A percentile compares a stretch with the other conserved stretches of the same genome.
These are phyloP conservation scores for Ormyrus thymus DNA, from an alignment of 2,888 invertebrate species.

Conservation along the genomic window DNA sequence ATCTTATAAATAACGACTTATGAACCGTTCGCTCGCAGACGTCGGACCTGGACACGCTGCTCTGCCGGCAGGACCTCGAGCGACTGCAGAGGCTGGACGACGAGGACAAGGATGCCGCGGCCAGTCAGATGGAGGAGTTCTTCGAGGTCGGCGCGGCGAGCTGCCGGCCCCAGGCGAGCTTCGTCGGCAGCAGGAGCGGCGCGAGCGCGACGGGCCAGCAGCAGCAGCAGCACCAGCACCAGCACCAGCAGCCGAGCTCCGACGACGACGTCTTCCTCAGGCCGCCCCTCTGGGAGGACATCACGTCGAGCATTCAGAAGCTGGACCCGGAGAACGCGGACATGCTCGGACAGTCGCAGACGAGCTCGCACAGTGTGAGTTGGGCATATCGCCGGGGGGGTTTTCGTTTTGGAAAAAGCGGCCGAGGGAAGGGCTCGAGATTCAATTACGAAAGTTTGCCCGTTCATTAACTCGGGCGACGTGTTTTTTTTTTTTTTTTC, in stretches of 20 bases:
- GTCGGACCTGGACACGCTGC: slow-evolving; percentile 87
- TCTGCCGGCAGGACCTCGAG: slow-evolving; percentile 86
- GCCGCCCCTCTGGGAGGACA: slow-evolving; percentile 94
- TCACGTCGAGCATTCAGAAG: slow-evolving; percentile 92
- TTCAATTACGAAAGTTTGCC: no score
- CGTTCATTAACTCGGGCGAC: not conserved
- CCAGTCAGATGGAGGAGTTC: slow-evolving; percentile 81
- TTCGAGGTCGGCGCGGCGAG: slow-evolving; percentile 75
- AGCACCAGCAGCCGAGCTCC: slow-evolving; percentile 67
- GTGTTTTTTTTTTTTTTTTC: no score
- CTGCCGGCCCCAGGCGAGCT: slow-evolving; percentile 75
- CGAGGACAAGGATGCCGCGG: slow-evolving; percentile 76
- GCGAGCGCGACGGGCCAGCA: not conserved
- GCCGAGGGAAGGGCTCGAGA: no score
- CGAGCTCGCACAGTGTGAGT: slow-evolving; percentile 76
- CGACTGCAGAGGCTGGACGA: slow-evolving; percentile 80
- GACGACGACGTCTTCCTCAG: slow-evolving; percentile 91
- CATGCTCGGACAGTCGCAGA: slow-evolving; percentile 84
- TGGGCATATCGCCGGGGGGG: not conserved
- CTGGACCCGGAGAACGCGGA: slow-evolving; percentile 93
- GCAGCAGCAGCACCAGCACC: not conserved
- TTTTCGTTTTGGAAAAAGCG: no score
- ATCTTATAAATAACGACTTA: no score
- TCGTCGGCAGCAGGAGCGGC: slow-evolving; percentile 67
- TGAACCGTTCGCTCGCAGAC: slow-evolving; percentile 79